Conservation (phyloP, 2,888 invertebrate species). For the Hyles lineata region DNA sequence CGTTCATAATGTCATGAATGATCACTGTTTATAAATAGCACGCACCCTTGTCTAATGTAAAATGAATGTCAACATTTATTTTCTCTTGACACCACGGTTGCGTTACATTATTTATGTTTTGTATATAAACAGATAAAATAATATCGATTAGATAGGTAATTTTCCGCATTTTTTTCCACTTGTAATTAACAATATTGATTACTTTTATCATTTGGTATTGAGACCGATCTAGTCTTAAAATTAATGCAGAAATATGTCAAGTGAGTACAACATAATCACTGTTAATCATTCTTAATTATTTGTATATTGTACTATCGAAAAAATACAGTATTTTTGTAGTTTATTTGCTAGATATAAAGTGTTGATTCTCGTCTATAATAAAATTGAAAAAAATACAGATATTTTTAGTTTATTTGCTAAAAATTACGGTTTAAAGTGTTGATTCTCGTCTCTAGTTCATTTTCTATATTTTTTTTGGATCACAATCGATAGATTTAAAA, state of each 20-base stretch:
- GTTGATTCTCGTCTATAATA: no score
- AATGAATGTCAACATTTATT: background rate
- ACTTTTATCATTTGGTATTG: background rate
- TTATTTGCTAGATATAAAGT: no score
- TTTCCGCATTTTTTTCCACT: background rate
- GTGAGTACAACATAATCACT: no score
- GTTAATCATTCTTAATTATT: no score
- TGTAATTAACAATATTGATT: constrained; percentile 1
- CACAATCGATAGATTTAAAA: constrained; percentile 26
- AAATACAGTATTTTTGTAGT: no score
- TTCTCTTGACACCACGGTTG: background rate
- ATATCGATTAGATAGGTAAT: background rate
- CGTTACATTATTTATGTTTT: background rate
- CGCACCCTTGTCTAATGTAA: constrained; percentile 20
- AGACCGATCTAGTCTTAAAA: no score
- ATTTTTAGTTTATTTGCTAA: background rate
- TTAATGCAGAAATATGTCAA: no score
- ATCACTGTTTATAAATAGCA: constrained; percentile 25
- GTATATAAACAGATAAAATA: background rate
- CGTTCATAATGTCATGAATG: background rate
- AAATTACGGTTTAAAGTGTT: no score
- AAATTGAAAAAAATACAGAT: no score
- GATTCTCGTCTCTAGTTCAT: background rate
- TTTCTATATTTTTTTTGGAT: constrained; percentile 11
- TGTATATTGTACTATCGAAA: no score